Evolutionary conservation across 2,888 invertebrate species (phyloP).

Genomic region (Phengaris arion): DNA sequence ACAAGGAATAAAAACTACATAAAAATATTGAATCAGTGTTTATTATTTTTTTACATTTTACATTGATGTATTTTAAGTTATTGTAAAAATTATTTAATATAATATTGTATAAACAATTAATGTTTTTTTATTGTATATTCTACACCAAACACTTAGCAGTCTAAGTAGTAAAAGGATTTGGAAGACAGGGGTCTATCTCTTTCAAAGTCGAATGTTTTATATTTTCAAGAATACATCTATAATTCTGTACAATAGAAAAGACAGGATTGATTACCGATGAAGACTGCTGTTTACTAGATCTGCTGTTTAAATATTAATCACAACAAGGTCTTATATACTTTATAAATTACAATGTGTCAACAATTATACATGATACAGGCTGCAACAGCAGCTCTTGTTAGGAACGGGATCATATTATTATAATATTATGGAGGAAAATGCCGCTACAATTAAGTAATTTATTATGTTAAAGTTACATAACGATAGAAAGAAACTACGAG

Average conservation of each 20-base stretch:
- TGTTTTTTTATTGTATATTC: constrained; percentile 50
- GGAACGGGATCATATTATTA: constrained; percentile 55
- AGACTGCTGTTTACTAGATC: too few species aligned
- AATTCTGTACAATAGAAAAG: neutral
- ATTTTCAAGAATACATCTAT: neutral
- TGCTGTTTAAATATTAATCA: neutral
- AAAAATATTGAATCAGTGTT: constrained; percentile 64
- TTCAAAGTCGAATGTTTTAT: constrained; percentile 30
- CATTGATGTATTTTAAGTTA: constrained; percentile 65
- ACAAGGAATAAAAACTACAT: constrained; percentile 48
- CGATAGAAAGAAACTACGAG: neutral
- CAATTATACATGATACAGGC: constrained; percentile 64
- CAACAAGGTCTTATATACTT: constrained; percentile 10
- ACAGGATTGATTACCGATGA: constrained; percentile 1
- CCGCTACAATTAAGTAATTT: neutral
- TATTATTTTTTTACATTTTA: constrained; percentile 68
- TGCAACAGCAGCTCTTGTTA: constrained; percentile 43
- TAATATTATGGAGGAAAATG: constrained; percentile 29
- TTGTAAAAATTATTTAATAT: constrained; percentile 72
- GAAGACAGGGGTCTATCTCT: constrained; percentile 69
- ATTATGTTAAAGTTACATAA: neutral
- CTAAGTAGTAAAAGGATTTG: constrained; percentile 58
- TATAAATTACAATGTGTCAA: constrained; percentile 42
- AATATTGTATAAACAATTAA: constrained; percentile 63
- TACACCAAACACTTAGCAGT: constrained; percentile 45